Evolutionary conservation across 2,113 vertebrate species (phyloP).

Genomic region (Jaculus jaculus): DNA sequence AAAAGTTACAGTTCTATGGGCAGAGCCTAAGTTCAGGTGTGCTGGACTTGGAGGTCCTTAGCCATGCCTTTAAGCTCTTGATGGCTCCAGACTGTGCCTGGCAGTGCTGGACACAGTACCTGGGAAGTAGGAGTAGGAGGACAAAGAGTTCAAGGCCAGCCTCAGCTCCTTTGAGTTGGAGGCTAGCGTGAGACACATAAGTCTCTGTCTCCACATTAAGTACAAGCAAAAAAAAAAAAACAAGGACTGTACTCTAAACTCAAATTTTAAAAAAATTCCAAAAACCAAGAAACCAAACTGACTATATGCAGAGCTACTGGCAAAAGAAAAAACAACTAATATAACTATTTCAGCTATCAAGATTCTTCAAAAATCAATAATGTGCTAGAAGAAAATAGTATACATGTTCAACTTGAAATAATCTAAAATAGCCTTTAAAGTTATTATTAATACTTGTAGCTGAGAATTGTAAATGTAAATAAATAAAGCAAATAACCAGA

Average conservation of each 20-base stretch:
- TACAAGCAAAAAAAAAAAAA: too few relatives aligned
- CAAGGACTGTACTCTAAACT: not conserved
- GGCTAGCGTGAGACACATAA: too few relatives aligned
- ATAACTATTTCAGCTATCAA: not conserved
- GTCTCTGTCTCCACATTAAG: too few relatives aligned
- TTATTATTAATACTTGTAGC: not conserved
- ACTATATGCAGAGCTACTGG: not conserved
- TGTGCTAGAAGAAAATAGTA: not conserved
- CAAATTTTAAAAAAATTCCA: not conserved
- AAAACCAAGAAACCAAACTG: not conserved
- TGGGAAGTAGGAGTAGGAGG: too few relatives aligned
- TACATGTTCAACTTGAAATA: not conserved
- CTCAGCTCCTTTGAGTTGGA: too few relatives aligned
- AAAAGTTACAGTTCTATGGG: too few relatives aligned
- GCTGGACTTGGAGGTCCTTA: too few relatives aligned
- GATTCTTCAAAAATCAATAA: not conserved
- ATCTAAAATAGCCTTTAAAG: not conserved
- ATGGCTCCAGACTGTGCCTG: too few relatives aligned
- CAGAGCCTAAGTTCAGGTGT: too few relatives aligned
- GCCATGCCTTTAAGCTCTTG: too few relatives aligned
- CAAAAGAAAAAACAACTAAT: not conserved
- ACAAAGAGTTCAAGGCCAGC: too few relatives aligned
- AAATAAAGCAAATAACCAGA: not conserved
- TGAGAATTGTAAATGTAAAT: not conserved
- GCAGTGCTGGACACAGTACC: too few relatives aligned